Conservation (phyloP, 2,113 vertebrate genomes). For the Lophius piscatorius region DNA sequence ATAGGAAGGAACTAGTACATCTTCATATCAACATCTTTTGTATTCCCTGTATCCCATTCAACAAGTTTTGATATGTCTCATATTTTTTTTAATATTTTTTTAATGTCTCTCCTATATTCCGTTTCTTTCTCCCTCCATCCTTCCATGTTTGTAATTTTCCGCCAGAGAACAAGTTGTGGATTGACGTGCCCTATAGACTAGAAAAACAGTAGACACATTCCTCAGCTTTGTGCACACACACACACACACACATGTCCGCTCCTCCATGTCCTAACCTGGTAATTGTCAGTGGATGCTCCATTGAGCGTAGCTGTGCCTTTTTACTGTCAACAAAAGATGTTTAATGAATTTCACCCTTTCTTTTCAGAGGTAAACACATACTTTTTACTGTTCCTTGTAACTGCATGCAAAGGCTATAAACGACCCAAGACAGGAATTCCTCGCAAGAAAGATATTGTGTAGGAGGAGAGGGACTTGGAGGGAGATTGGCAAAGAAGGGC, state of each 20-base stretch:
- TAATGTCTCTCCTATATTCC: not conserved
- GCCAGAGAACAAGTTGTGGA: conserved; percentile 26
- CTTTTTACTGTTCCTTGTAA: conserved; percentile 51
- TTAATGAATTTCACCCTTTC: conserved; percentile 57
- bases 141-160: conserved; percentile 15
- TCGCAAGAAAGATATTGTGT: conserved; percentile 10
- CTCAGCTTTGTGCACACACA: conserved; percentile 31
- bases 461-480: conserved; percentile 11
- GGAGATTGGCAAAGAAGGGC: not conserved
- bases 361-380: conserved; percentile 41
- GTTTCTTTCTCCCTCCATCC: not conserved
- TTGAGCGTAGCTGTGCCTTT: conserved; percentile 21
- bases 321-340: conserved; percentile 58
- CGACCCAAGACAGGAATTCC: conserved; percentile 39
- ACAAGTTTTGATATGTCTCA: too few relatives aligned
- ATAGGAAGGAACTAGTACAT: not conserved
- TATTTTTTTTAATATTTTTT: not conserved
- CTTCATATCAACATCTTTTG: not conserved
- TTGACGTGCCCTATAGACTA: conserved; percentile 39
- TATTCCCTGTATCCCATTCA: not conserved
- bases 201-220: conserved; percentile 55
- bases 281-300: conserved; percentile 19
- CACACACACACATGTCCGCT: conserved; percentile 6
- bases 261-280: conserved; percentile 40
- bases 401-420: conserved; percentile 28